Conservation (phyloP, 2,797 vertebrate species). For the Artibeus jamaicensis region DNA sequence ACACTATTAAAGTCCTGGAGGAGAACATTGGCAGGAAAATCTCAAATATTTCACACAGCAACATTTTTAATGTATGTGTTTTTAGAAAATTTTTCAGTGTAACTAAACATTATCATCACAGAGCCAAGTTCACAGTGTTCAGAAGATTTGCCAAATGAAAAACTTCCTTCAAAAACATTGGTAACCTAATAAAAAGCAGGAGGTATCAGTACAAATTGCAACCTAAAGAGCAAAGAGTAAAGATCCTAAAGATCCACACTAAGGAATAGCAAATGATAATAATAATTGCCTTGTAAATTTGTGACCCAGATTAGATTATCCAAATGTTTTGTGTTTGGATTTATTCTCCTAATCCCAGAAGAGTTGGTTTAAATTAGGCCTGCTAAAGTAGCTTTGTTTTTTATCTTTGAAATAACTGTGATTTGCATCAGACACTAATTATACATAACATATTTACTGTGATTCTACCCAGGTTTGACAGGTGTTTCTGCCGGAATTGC, state of each 20-base stretch:
- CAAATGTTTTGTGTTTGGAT: neutral
- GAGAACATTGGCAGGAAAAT: too few relatives aligned
- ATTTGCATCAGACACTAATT: slow-evolving; percentile 58
- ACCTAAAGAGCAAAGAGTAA: too few relatives aligned
- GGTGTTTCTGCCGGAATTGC: neutral
- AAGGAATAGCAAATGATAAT: neutral
- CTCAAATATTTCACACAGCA: too few relatives aligned
- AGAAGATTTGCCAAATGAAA: neutral
- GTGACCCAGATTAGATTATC: neutral
- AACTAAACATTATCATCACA: neutral
- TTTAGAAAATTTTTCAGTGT: neutral
- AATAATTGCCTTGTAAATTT: neutral
- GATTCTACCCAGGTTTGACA: neutral
- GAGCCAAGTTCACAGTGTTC: neutral
- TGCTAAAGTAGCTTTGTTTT: slow-evolving; percentile 18
- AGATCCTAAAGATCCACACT: neutral
- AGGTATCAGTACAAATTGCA: neutral
- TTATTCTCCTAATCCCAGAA: slow-evolving; percentile 36
- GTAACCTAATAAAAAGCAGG: neutral
- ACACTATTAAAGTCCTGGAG: too few relatives aligned
- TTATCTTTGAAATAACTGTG: slow-evolving; percentile 65
- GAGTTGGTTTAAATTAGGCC: slow-evolving; percentile 60
- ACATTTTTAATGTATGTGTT: too few relatives aligned
- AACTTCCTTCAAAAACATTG: neutral
- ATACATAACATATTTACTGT: neutral